These are phyloP conservation scores for Atherinosoma microstoma DNA, from an alignment of 2,797 vertebrate species.

Conservation along the genomic window DNA sequence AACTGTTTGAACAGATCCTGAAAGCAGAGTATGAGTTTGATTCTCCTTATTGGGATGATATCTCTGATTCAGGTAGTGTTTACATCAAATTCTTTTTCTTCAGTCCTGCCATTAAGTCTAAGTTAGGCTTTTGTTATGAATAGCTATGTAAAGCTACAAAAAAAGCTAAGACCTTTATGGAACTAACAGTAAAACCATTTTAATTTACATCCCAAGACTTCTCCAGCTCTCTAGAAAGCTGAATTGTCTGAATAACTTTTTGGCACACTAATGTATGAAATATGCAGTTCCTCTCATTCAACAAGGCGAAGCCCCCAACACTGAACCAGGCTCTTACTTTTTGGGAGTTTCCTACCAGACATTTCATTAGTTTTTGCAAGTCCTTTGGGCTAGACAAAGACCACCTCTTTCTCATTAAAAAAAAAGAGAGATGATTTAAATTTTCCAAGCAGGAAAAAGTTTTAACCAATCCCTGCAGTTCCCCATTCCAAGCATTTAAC, in stretches of 20 bases:
- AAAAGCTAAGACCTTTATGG: background rate
- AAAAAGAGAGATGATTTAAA: background rate
- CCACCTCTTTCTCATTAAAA: background rate
- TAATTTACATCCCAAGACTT: background rate
- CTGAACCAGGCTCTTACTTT: background rate
- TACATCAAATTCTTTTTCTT: background rate
- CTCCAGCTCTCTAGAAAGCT: background rate
- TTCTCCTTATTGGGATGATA: slow-evolving; percentile 98
- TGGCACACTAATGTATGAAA: background rate
- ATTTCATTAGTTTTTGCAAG: background rate
- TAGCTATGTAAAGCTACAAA: background rate
- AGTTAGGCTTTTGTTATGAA: background rate
- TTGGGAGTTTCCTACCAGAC: background rate
- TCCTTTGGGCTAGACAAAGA: background rate
- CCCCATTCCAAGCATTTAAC: background rate
- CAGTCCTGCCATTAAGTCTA: background rate
- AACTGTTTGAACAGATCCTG: slow-evolving; percentile 97
- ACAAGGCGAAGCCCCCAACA: background rate
- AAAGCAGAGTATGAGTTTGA: slow-evolving; percentile 97
- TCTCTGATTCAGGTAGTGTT: slow-evolving; percentile 93
- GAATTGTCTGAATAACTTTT: background rate
- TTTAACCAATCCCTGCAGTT: background rate
- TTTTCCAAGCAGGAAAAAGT: background rate
- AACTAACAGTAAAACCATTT: background rate
- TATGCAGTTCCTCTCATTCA: background rate